phyloP scores from a whole-genome alignment of 1,140 invertebrate genomes.

The Hylaeus volcanicus region DNA sequence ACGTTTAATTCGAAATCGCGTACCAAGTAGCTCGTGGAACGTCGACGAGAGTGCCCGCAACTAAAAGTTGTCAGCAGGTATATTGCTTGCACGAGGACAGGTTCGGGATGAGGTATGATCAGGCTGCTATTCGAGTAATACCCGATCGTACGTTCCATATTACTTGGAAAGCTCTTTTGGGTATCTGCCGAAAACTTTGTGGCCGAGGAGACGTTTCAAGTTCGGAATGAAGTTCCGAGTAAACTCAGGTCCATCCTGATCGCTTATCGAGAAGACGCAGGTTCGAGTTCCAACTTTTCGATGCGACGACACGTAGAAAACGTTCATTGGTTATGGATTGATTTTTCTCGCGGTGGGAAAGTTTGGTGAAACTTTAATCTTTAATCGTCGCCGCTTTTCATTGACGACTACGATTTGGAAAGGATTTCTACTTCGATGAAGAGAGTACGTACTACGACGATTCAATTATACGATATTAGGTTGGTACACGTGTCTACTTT shows the following conservation, averaged over 20 bases:
- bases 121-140: slow-evolving; percentile 3
- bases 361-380: not conserved
- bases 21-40: not conserved
- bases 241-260: slow-evolving; percentile 22
- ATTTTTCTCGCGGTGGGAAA: not conserved
- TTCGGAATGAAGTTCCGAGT: slow-evolving; percentile 26
- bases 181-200: slow-evolving; percentile 20
- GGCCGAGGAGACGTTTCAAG: slow-evolving; percentile 24
- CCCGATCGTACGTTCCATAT: slow-evolving; percentile 24
- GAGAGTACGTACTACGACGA: not conserved
- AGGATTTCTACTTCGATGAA: not conserved
- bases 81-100: not conserved
- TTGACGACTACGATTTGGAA: not conserved
- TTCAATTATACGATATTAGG: no score
- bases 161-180: slow-evolving; percentile 16
- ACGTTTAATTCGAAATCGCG: not conserved
- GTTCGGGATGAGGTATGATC: not conserved
- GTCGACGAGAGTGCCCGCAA: not conserved
- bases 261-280: slow-evolving; percentile 28
- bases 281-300: not conserved
- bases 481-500: no score
- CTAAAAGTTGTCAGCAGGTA: not conserved
- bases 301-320: slow-evolving; percentile 12
- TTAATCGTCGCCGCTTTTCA: not conserved
- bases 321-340: slow-evolving; percentile 8